Evolutionary conservation across 2,888 invertebrate genomes (phyloP).

Genomic region (Thalpophila matura): DNA sequence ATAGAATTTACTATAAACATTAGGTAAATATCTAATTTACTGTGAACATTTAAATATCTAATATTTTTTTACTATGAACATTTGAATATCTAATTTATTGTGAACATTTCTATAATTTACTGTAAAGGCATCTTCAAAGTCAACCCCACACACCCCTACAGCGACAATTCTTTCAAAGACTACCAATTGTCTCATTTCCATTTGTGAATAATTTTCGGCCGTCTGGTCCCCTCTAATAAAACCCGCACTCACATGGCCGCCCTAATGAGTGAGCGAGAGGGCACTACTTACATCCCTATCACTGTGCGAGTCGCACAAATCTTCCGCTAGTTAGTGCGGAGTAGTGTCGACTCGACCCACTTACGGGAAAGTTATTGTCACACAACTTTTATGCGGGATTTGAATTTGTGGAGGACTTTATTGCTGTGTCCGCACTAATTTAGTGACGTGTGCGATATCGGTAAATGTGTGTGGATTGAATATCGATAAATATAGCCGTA

Average conservation of each 20-base stretch:
- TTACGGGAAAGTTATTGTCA: conserved; percentile 68
- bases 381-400: conserved; percentile 66
- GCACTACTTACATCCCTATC: conserved; percentile 12
- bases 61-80: neutral
- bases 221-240: conserved; percentile 59
- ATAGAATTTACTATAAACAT: too few relatives aligned
- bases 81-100: neutral
- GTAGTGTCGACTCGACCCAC: conserved; percentile 61
- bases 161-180: conserved; percentile 53
- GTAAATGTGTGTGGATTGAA: neutral
- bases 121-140: conserved; percentile 38
- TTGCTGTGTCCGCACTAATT: conserved; percentile 34
- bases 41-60: neutral
- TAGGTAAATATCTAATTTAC: too few relatives aligned
- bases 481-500: neutral
- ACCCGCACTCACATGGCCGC: conserved; percentile 49
- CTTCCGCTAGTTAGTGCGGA: conserved; percentile 67
- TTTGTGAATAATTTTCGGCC: conserved; percentile 58
- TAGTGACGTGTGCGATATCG: conserved; percentile 6
- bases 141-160: conserved; percentile 25
- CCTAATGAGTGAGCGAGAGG: conserved; percentile 50
- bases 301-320: conserved; percentile 62
- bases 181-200: conserved; percentile 60
- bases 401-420: conserved; percentile 49
- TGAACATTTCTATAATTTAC: neutral